Percentiles rank a stretch among this genome's conserved stretches.
These are phyloP conservation scores for Melanotus villosus DNA, from an alignment of 2,888 invertebrate species.

Conservation along the genomic window DNA sequence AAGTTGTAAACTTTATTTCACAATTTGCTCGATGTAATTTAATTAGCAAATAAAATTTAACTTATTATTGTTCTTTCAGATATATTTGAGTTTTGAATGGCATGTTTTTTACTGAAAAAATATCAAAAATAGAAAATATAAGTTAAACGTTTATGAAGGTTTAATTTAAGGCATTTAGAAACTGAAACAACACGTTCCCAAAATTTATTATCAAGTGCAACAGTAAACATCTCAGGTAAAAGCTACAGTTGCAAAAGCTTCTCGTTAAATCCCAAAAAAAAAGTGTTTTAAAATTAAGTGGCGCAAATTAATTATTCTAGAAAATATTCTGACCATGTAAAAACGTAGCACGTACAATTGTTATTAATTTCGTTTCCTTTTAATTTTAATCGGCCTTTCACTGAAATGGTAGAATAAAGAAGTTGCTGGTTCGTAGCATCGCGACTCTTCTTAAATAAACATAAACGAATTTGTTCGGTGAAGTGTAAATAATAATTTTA, in stretches of 20 bases:
- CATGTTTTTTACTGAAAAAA: too few species aligned
- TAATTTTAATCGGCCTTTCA: background rate
- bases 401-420: background rate
- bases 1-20: too few species aligned
- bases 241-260: background rate
- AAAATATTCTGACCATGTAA: background rate
- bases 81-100: too few species aligned
- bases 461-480: background rate
- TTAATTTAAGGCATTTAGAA: too few species aligned
- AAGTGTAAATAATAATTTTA: slow-evolving; percentile 1
- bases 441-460: background rate
- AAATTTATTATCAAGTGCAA: too few species aligned
- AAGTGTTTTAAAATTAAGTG: background rate
- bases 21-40: too few species aligned
- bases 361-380: slow-evolving; percentile 1
- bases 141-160: too few species aligned
- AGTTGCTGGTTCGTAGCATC: background rate
- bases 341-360: slow-evolving; percentile 7
- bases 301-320: background rate
- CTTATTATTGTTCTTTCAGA: too few species aligned
- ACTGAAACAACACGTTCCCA: too few species aligned
- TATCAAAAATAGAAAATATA: too few species aligned
- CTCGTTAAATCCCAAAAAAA: slow-evolving; percentile 10
- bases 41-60: too few species aligned
- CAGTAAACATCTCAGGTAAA: background rate